phyloP scores from a whole-genome alignment of 2,113 vertebrate species.

The Paradoxurus hermaphroditus region DNA sequence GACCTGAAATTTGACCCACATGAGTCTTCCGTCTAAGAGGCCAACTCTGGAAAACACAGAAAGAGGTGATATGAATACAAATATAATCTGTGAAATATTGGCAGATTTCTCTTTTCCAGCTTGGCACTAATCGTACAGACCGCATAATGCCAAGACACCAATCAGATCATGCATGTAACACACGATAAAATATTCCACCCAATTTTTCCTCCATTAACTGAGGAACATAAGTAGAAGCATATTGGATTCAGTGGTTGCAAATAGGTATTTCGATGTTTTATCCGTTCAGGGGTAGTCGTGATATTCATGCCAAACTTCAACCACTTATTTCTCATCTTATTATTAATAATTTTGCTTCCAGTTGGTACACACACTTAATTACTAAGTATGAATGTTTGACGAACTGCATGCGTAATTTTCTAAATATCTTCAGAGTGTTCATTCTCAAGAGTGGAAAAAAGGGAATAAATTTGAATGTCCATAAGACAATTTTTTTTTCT shows the following conservation, averaged over 20 bases:
- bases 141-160: background rate
- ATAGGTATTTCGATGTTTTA: background rate
- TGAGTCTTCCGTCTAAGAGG: background rate
- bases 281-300: background rate
- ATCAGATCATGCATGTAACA: background rate
- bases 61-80: background rate
- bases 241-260: background rate
- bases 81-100: background rate
- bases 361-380: background rate
- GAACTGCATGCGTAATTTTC: background rate
- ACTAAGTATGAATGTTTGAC: background rate
- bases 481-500: background rate
- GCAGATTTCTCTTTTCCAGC: background rate
- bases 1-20: background rate
- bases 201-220: background rate
- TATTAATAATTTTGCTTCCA: background rate
- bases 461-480: background rate
- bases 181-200: background rate
- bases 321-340: constrained; percentile 32
- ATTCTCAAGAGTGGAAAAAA: background rate
- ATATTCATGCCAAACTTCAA: background rate
- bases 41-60: background rate
- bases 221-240: background rate
- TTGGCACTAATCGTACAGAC: background rate
- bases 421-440: background rate